Base-by-base conservation (phyloP, 1,140 invertebrate species). In the Drosophila pruinosa region DNA sequence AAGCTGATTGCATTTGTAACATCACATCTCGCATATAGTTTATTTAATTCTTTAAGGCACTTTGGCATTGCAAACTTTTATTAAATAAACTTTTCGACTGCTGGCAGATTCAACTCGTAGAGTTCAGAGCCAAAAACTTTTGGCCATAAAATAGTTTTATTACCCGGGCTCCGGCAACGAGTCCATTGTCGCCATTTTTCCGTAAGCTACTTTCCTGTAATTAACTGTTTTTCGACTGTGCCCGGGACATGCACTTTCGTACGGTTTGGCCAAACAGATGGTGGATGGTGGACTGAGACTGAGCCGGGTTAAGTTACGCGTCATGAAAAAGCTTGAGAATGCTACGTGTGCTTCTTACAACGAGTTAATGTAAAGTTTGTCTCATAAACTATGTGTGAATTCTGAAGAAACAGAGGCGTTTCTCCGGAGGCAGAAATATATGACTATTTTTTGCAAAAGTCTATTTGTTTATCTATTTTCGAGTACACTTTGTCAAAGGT, bases 121-220 rank as follows among this genome's bases (percentile, higher is more conserved):
- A 43, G 48, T 36, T 56, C 14, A 34, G 21, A 34, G 41, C 14
- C 24, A 31, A 68, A 75, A 86, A 65, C 73, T 86, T n/a, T 81
- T 62, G 47, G 65, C 38, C 82, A 75, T 86, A 86, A 86, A 86
- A 86, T 88, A 88, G 82, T 86, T 86, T 86, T 88, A 86, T 88
- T 88, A 71, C 65, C 47, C 26, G 24, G 21, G 4, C 43, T 12
- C 12, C 5, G 3, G 4, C 41, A 4, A 10, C n/a, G 24, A 26
- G 14, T 48, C 48, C 65, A 77, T 73, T 81, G 78, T 78, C 63
- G 56, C 64, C 54, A 65, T 61, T 71, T 59, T 78, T 82, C 48
- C 36, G 61, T 75, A 78, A 86, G 78, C 74, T 73, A 88, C 81
- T 86, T 86, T 82, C 56, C 80, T 74, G 79, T 86, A 86, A 86